These are phyloP conservation scores for Cydia strobilella DNA, from an alignment of 1,140 invertebrate genomes.

Conservation along the genomic window DNA sequence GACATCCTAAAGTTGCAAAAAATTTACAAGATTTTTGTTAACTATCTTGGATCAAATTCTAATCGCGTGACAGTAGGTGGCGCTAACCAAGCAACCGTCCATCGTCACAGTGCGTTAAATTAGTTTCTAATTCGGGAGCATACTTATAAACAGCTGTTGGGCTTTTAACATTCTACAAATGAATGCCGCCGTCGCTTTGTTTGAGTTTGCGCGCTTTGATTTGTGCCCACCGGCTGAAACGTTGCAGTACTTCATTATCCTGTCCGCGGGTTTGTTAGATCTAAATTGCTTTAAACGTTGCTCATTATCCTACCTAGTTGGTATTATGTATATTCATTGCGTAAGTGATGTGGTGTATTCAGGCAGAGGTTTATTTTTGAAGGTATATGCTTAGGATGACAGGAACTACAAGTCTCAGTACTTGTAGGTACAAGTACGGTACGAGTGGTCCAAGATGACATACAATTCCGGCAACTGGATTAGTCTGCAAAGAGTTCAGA, in stretches of 20 bases:
- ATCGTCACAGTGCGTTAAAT: conserved; percentile 25
- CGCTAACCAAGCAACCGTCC: neutral
- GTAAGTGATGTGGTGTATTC: neutral
- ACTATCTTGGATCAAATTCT: neutral
- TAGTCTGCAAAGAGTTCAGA: too few species aligned
- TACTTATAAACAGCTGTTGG: conserved; percentile 33
- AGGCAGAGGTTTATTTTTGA: neutral
- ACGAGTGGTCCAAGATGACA: too few species aligned
- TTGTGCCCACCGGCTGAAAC: neutral
- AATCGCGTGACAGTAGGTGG: neutral
- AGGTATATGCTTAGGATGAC: too few species aligned
- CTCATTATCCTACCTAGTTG: neutral
- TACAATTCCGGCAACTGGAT: too few species aligned
- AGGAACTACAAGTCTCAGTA: too few species aligned
- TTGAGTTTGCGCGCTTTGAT: conserved; percentile 19
- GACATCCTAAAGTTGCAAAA: neutral
- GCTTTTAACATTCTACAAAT: conserved; percentile 29
- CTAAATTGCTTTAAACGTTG: conserved; percentile 10
- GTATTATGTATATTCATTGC: neutral
- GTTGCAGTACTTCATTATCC: conserved; percentile 12
- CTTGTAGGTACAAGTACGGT: too few species aligned
- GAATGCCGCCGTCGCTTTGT: conserved; percentile 19
- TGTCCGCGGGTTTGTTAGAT: conserved; percentile 12
- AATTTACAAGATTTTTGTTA: neutral
- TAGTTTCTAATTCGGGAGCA: conserved; percentile 31